Evolutionary conservation across 2,113 vertebrate species (phyloP), one percentile per base, ranked within the genome.

Genomic region (Vireo altiloquus): DNA sequence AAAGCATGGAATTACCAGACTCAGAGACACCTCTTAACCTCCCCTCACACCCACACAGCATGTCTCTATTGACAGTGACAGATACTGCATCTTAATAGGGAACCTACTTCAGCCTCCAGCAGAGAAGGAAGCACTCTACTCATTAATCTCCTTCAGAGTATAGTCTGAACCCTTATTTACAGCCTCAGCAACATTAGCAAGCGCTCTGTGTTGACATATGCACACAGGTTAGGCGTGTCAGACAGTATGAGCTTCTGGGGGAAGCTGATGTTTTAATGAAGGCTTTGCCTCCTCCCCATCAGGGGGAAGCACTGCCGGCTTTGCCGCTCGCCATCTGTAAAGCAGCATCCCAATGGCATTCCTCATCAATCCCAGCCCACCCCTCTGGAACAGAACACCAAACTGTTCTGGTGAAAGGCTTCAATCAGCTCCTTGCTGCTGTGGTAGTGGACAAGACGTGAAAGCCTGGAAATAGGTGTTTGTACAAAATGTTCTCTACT

Each of bases 1-100:
- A 91, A 96, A 93, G 54, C 75, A 78, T 78, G 75, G 90, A 90
- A 94, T 93, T 94, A 83, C 56, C 56, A 71, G 88, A 94, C 70
- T 90, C 71, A 77, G 88, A 86, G 85, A 88, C 85, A 95, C 68
- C 78, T 96, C 90, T 96, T 95, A 94, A 82, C 93, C 85, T 96
- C 85, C 52, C 24, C 68, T 96, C 90, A 90, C 94, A 96, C 93
- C 93, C 90, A 96, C 79, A 83, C 95, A 95, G 92, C 92, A 68
- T 77, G 87, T 96, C 88, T 97, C 92, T 96, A 93, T 96, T 95
- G 95, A 93, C 96, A 95, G 76, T 96, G 95, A 97, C 96, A 97
- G 94, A 93, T 95, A 95, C 85, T 88, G 88, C 94, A 95, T 96
- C 93, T 96, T 97, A 97, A 96, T 96, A 93, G 90, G 94, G 88